Base-by-base conservation (phyloP, 2,888 invertebrate genomes). In the Euzetes globulus region DNA sequence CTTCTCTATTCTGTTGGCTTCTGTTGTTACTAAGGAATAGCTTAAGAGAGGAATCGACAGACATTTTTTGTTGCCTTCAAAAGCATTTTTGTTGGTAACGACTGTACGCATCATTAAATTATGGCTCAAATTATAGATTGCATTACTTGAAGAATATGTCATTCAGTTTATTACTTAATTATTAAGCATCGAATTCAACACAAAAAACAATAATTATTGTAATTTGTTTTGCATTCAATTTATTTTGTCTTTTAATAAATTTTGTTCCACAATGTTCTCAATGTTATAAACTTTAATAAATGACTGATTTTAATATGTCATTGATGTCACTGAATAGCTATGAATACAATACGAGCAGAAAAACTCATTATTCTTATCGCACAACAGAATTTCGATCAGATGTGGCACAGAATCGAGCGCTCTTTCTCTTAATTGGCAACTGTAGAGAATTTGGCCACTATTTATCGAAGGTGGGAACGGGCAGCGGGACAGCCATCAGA, bases 301-400 rank as follows among this genome's bases (percentile, higher is more conserved):
- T 58, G 58, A 58, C 5, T 58, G 25, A 19, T 58, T 58, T 58
- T 50, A 50, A 50, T 50, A 13, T 50, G 50, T 50, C 50, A 50
- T 50, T 50, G 17, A 50, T 50, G 15, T n/a, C 15, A 50, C n/a
- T n/a, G 17, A 50, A 50, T 50, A n/a, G 17, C 50, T 50, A 7
- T 50, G 17, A 50, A 50, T n/a, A 50, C 50, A 58, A 58, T 58
- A 25, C 4, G 13, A 13, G 17, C 11, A 17, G 19, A 11, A 58
- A 58, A 58, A 58, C 22, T 58, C 58, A 58, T 58, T 58, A 58
- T 58, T 58, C 25, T 58, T 58, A 58, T 58, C 50, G n/a, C 50
- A 50, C n/a, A 33, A 33, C 33, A 33, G 33, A 33, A n/a, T 50
- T 50, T n/a, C n/a, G 50, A 50, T 50, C 50, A 15, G 50, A 50